Evolutionary conservation across 2,113 vertebrate species (phyloP), one percentile per base, ranked within the genome.

Genomic region (Perca flavescens): DNA sequence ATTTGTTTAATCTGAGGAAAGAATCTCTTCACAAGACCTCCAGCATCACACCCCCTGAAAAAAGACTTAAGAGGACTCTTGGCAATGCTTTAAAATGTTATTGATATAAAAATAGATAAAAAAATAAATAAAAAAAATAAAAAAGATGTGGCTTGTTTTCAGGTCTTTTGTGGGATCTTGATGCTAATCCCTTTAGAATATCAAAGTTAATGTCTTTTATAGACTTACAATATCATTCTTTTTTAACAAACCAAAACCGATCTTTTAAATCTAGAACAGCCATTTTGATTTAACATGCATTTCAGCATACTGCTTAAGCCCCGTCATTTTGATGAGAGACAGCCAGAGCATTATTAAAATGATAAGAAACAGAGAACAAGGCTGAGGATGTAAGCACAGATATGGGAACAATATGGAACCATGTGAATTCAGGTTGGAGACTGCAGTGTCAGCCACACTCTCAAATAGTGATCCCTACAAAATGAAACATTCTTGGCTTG

Each of bases 101-200:
- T 34, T 50, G 66, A 40, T 76, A 25, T 74, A 88, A 86, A 90
- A 90, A 92, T 86, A 92, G 74, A 62, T 21, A 6, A 22, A 88
- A 86, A 90, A 90, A 92, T 86, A 92, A 72, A 62, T 21, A 6
- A 22, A 72, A 34, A 34, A 34, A 31, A 31, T 28, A 28, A 28
- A 34, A 34, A 54, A 50, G 25, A 57, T 60, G 34, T 57, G 43
- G 40, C 43, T 49, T 40, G 73, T 15, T 82, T 57, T 70, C 34
- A 68, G 79, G 28, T 74, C 40, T 53, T 73, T 60, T 36, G 43
- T 87, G 62, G 67, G 62, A 81, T 28, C 14, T 79, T 21, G 0
- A 43, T 21, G 15, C 16, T 70, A 34, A 69, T 73, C 28, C 65
- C 14, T 65, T 86, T 52, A 73, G 22, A 74, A 67, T 76, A 82